phyloP scores from a whole-genome alignment of 2,888 invertebrate species.

The Dolomedes plantarius region DNA sequence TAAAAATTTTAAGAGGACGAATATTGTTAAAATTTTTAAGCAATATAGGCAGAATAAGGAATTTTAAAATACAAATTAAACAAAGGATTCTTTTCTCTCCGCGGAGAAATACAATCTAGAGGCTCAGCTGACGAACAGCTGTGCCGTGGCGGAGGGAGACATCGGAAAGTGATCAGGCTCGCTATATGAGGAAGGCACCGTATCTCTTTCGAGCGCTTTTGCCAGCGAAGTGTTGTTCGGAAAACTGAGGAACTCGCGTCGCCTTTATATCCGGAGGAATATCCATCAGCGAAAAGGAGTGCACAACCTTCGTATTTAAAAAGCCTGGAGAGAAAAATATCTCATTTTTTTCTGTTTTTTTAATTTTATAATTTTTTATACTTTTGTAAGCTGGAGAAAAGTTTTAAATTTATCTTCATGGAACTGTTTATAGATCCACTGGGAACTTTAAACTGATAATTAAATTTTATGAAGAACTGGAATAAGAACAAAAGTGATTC shows the following conservation, averaged over 20 bases:
- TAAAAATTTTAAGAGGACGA: no score
- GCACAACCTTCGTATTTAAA: slow-evolving; percentile 38
- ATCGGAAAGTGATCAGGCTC: slow-evolving; percentile 66
- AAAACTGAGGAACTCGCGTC: slow-evolving; percentile 8
- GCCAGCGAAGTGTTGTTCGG: slow-evolving; percentile 52
- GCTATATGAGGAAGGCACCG: slow-evolving; percentile 53
- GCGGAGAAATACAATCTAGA: slow-evolving; percentile 37
- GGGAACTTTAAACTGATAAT: background rate
- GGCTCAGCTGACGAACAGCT: slow-evolving; percentile 64
- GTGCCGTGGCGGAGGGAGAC: slow-evolving; percentile 59
- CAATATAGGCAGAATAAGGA: background rate
- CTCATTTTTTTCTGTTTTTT: slow-evolving; percentile 27
- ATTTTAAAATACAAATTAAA: slow-evolving; percentile 44
- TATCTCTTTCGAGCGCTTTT: slow-evolving; percentile 38
- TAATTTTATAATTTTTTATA: slow-evolving; percentile 64
- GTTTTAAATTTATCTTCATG: slow-evolving; percentile 26
- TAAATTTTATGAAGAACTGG: slow-evolving; percentile 25
- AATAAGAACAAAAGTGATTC: slow-evolving; percentile 18
- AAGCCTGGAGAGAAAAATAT: slow-evolving; percentile 1
- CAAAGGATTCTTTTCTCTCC: slow-evolving; percentile 43
- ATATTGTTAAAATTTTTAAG: no score
- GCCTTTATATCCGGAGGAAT: slow-evolving; percentile 37
- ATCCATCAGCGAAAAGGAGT: background rate
- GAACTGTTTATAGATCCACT: slow-evolving; percentile 50
- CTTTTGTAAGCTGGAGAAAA: slow-evolving; percentile 39